phyloP scores from a whole-genome alignment of 2,113 vertebrate species.

The Rhabdornis inornatus region DNA sequence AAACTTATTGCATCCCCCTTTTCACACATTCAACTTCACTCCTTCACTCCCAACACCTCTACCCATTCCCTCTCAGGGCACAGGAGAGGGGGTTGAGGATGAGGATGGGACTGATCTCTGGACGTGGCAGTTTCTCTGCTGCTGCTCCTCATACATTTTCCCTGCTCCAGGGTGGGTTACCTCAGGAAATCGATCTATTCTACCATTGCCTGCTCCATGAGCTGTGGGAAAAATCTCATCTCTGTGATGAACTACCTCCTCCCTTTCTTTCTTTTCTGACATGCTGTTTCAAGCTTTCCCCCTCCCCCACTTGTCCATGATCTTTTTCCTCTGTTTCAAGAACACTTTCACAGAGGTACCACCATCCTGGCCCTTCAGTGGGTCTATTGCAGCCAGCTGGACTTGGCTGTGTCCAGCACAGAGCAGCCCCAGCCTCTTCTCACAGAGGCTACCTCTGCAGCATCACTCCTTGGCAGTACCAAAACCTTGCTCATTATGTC shows the following conservation, averaged over 20 bases:
- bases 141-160: neutral
- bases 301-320: neutral
- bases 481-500: neutral
- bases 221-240: neutral
- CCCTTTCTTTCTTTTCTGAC: neutral
- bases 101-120: neutral
- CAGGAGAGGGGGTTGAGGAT: neutral
- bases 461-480: fast-evolving
- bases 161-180: neutral
- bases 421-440: neutral
- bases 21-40: neutral
- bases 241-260: neutral
- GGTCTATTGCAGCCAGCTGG: neutral
- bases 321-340: neutral
- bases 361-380: neutral
- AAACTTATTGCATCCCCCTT: fast-evolving
- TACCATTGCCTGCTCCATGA: neutral
- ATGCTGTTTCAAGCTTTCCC: neutral
- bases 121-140: neutral
- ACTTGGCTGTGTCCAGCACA: neutral
- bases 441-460: neutral
- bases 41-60: neutral
- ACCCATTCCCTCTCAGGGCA: fast-evolving
- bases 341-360: neutral
- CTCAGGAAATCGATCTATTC: neutral